Evolutionary conservation across 2,888 invertebrate species (phyloP).

Genomic region (Cyclophora punctaria): DNA sequence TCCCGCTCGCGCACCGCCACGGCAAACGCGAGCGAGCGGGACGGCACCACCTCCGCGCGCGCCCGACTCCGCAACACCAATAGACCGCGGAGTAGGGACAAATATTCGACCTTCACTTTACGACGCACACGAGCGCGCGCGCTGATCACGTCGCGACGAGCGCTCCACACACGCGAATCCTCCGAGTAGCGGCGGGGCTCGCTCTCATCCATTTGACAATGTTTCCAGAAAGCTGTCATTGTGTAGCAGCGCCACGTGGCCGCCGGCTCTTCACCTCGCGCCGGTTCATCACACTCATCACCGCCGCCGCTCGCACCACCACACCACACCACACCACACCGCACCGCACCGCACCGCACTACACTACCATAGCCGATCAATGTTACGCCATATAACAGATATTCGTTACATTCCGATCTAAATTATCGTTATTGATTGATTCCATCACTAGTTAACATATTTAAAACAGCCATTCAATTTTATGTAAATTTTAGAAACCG

Average conservation of each 20-base stretch:
- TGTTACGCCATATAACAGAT: slow-evolving; percentile 21
- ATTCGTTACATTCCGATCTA: slow-evolving; percentile 21
- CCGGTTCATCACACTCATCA: slow-evolving; percentile 9
- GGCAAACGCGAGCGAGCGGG: slow-evolving; percentile 48
- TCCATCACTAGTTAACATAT: neutral
- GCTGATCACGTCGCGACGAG: slow-evolving; percentile 47
- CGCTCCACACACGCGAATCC: slow-evolving; percentile 44
- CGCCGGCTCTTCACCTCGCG: slow-evolving; percentile 23
- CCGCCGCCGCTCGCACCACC: slow-evolving; percentile 8
- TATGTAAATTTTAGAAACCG: neutral
- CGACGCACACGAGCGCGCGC: slow-evolving; percentile 57
- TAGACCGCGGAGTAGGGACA: slow-evolving; percentile 73
- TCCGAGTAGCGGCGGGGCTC: slow-evolving; percentile 29
- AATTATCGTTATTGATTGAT: slow-evolving; percentile 16
- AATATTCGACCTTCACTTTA: slow-evolving; percentile 75
- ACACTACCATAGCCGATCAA: slow-evolving; percentile 19
- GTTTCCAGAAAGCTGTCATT: slow-evolving; percentile 70
- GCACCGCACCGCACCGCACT: slow-evolving; percentile 7
- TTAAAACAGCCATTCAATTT: neutral
- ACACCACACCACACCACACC: neutral
- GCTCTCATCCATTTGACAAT: slow-evolving; percentile 70
- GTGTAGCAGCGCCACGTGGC: slow-evolving; percentile 50
- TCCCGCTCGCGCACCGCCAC: slow-evolving; percentile 45
- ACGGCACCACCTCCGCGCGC: slow-evolving; percentile 63
- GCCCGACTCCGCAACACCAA: slow-evolving; percentile 72